Evolutionary conservation across 2,113 vertebrate genomes (phyloP).

Genomic region (Xiphophorus maculatus): DNA sequence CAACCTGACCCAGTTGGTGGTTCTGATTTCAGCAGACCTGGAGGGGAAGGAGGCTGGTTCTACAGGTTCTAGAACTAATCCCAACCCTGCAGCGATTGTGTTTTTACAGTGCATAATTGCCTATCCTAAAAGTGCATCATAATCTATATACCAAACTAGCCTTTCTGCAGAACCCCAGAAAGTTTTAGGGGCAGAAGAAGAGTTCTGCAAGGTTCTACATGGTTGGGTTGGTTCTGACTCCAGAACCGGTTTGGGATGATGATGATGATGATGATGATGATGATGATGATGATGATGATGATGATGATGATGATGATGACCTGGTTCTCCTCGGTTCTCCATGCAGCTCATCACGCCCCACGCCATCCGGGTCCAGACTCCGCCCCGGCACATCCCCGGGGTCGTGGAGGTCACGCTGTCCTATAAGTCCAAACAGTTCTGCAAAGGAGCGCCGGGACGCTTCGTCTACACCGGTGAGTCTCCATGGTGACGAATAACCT

Average conservation of each 20-base stretch:
- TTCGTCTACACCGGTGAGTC: slow-evolving; percentile 73
- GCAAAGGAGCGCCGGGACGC: slow-evolving; percentile 74
- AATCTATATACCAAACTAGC: slow-evolving; percentile 94
- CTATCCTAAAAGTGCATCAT: slow-evolving; percentile 91
- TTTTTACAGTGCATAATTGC: no score
- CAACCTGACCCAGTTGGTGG: no score
- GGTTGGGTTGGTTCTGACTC: no score
- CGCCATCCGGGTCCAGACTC: slow-evolving; percentile 73
- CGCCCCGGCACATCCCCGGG: slow-evolving; percentile 72
- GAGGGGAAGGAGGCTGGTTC: no score
- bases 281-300: neutral
- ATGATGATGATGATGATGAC: neutral
- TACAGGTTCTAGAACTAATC: neutral
- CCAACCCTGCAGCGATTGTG: no score
- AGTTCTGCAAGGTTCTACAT: no score
- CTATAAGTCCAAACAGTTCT: slow-evolving; percentile 79
- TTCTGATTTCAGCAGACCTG: neutral
- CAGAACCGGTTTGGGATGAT: neutral
- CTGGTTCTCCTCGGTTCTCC: neutral
- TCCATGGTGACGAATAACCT: no score
- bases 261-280: neutral
- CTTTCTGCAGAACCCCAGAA: slow-evolving; percentile 20
- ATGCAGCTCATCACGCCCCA: slow-evolving; percentile 73
- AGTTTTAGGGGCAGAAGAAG: no score
- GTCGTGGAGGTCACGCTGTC: slow-evolving; percentile 76